phyloP scores from a whole-genome alignment of 2,113 vertebrate genomes.

The Osmerus eperlanus region DNA sequence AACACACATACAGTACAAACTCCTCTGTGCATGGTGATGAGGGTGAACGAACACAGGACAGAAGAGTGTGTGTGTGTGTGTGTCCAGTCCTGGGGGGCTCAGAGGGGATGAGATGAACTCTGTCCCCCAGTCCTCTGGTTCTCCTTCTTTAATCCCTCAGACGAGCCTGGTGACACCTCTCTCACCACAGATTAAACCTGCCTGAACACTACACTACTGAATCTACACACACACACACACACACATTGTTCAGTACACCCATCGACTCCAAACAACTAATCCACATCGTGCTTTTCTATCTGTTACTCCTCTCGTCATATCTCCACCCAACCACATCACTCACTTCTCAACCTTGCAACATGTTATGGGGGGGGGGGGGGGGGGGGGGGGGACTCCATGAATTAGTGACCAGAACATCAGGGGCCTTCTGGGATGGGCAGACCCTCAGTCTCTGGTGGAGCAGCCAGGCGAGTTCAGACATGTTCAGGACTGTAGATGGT shows the following conservation, averaged over 20 bases:
- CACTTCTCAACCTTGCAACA: not conserved
- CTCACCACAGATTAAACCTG: slow-evolving; percentile 29
- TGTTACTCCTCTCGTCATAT: not conserved
- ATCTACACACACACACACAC: not conserved
- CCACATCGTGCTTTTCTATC: too few relatives aligned
- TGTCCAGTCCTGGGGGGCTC: not conserved
- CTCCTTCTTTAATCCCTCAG: too few relatives aligned
- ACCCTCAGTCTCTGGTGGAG: slow-evolving; percentile 1
- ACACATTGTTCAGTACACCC: not conserved
- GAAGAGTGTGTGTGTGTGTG: not conserved
- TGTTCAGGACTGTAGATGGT: slow-evolving; percentile 5
- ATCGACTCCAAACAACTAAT: not conserved
- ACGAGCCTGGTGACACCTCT: slow-evolving; percentile 25
- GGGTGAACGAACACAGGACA: too few relatives aligned
- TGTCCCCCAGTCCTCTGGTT: not conserved
- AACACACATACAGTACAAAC: too few relatives aligned
- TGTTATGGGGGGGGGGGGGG: too few relatives aligned
- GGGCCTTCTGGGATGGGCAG: not conserved
- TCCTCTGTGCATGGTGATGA: too few relatives aligned
- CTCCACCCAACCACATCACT: not conserved
- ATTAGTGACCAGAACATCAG: slow-evolving; percentile 32
- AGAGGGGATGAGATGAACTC: not conserved
- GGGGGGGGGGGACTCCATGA: not conserved
- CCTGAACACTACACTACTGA: slow-evolving; percentile 26
- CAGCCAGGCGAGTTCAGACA: slow-evolving; percentile 27